Evolutionary conservation across 1,140 invertebrate species (phyloP), one percentile per base, ranked within the genome.

Genomic region (Pachypsylla venusta): DNA sequence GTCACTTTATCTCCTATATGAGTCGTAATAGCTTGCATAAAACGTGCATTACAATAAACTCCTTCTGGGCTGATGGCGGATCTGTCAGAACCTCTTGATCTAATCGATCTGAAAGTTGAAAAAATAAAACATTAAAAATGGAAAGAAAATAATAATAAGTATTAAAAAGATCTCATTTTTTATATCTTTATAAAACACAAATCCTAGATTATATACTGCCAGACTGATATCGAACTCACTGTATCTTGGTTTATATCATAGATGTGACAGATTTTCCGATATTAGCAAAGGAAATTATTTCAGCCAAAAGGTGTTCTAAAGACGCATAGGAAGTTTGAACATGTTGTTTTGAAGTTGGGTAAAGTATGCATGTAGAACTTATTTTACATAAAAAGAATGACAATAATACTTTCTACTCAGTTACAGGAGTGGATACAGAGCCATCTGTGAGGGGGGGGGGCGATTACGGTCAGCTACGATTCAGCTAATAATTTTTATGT

Each of bases 11-110:
- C 87, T 61, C 89, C 89, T 57, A 92, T 83, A 68, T 89, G 80
- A 65, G 81, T 80, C 60, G 86, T 86, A 53, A 83, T 81, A 20
- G 85, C 81, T 75, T 91, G 85, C 83, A 91, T 89, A 70, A 90
- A 89, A 70, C 83, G 81, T 61, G 81, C 77, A 77, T 93, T 92
- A 64, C 81, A 85, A 70, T 92, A 93, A 25, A 92, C 81, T 60
- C 89, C 89, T 69, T 91, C 87, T 22, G 82, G 77, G 62, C 55
- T 48, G 22, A 48, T 48, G 42, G 42, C 5, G n/a, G 22, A 48
- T 22, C 42, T 4, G 22, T 48, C 42, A n/a, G 42, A 22, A 48
- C 42, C 42, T 5, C 42, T 4, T 7, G 42, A 48, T 22, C 42
- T 48, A 19, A 48, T n/a, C 7, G 42, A 22, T n/a, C 42, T 48